A percentile compares a stretch with the other conserved stretches of the same genome.
Evolutionary conservation across 2,888 invertebrate genomes (phyloP).

Genomic region (Coronaproctus castanopsis): DNA sequence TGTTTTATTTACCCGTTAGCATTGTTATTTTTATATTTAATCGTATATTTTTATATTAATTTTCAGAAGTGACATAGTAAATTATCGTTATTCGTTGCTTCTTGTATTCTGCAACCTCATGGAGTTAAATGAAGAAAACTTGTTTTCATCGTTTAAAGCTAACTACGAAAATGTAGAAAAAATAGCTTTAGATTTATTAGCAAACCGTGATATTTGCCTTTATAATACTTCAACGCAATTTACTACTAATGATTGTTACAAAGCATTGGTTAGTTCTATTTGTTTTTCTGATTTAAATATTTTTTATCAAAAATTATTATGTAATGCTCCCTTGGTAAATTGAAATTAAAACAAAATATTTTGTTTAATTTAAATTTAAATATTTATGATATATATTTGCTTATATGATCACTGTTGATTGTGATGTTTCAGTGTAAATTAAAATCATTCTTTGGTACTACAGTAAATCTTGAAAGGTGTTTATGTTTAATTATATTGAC

Average conservation of each 20-base stretch:
- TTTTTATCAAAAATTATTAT: background rate
- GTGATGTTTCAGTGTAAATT: background rate
- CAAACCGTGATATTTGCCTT: background rate
- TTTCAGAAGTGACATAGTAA: no score
- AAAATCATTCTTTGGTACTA: background rate
- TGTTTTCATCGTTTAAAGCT: no score
- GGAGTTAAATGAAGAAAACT: no score
- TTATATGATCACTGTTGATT: no score
- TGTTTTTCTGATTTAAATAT: background rate
- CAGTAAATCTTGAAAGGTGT: background rate
- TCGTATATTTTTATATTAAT: no score
- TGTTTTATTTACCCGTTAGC: no score
- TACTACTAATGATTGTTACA: background rate
- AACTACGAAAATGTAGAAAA: background rate
- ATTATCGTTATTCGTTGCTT: no score
- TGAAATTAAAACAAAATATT: no score
- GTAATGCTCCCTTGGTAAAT: background rate
- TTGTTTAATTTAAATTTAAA: no score
- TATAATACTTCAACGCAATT: slow-evolving; percentile 1
- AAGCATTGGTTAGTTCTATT: slow-evolving; percentile 1
- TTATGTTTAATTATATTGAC: slow-evolving; percentile 4
- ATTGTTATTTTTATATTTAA: no score
- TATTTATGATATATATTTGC: background rate
- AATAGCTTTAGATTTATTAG: background rate
- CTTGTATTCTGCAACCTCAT: no score